phyloP scores from a whole-genome alignment of 2,797 vertebrate genomes.

The Molossus molossus region DNA sequence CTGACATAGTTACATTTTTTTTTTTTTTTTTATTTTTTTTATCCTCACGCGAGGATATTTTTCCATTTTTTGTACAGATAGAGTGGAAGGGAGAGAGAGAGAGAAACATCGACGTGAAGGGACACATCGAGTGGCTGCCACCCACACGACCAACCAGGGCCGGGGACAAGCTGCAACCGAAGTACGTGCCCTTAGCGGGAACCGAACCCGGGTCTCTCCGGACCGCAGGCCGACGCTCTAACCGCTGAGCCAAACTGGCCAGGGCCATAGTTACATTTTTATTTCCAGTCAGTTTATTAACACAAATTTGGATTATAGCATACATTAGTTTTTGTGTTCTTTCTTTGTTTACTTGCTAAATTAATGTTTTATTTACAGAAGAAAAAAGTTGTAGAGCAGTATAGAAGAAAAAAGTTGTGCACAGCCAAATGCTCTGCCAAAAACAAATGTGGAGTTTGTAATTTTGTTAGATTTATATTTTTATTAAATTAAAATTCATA shows the following conservation, averaged over 20 bases:
- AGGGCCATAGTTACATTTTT: neutral
- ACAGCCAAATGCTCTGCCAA: neutral
- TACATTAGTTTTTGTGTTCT: neutral
- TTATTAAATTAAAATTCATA: neutral
- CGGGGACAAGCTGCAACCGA: no score
- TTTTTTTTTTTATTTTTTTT: no score
- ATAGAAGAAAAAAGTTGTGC: neutral
- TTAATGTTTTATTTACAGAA: neutral
- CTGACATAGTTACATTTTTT: neutral
- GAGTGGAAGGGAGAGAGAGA: no score
- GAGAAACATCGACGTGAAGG: no score
- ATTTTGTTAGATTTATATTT: neutral
- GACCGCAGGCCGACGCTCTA: no score
- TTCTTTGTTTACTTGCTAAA: neutral
- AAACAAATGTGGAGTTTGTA: neutral
- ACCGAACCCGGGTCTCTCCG: no score
- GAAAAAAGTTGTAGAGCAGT: neutral
- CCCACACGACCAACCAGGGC: no score
- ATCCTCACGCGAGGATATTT: no score
- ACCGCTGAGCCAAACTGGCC: no score
- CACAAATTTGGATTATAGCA: neutral
- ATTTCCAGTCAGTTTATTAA: conserved; percentile 3
- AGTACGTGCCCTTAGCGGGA: no score
- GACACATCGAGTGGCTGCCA: no score
- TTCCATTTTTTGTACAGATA: no score